A percentile compares a stretch with the other conserved stretches of the same genome.
These are phyloP conservation scores for Uromys caudimaculatus DNA, from an alignment of 2,797 vertebrate species.

Conservation along the genomic window DNA sequence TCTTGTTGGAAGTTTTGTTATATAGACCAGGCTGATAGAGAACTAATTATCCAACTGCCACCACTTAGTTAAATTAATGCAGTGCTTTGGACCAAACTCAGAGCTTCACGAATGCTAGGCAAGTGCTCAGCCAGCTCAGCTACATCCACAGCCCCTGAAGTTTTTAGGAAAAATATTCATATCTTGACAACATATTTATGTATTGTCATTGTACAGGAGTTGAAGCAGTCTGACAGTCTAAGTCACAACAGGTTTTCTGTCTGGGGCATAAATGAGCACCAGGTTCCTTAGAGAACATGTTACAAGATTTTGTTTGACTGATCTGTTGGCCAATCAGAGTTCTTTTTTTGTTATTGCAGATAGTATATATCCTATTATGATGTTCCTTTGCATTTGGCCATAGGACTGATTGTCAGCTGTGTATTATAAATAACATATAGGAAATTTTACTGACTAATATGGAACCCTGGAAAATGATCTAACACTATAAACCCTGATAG, in stretches of 20 bases:
- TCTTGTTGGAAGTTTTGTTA: neutral
- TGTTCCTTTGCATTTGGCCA: neutral
- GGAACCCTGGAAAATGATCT: constrained; percentile 7
- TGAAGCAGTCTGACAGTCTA: neutral
- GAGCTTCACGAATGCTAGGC: neutral
- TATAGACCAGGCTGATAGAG: neutral
- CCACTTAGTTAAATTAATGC: neutral
- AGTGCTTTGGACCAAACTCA: neutral
- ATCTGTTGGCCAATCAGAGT: neutral
- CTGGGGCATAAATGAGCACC: neutral
- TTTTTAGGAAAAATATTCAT: neutral
- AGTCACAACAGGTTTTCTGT: constrained; percentile 1
- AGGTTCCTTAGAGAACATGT: constrained; percentile 17
- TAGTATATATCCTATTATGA: constrained; percentile 37
- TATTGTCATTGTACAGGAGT: neutral
- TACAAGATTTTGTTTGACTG: constrained; percentile 43
- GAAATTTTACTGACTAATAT: neutral
- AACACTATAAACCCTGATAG: neutral
- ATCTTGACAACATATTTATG: neutral
- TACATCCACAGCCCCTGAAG: neutral
- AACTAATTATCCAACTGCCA: neutral
- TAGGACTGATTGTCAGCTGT: neutral
- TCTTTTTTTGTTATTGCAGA: constrained; percentile 31
- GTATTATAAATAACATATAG: constrained; percentile 4
- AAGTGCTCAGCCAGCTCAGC: neutral